phyloP scores from a whole-genome alignment of 2,888 invertebrate genomes.

The Rhyacophila evoluta region DNA sequence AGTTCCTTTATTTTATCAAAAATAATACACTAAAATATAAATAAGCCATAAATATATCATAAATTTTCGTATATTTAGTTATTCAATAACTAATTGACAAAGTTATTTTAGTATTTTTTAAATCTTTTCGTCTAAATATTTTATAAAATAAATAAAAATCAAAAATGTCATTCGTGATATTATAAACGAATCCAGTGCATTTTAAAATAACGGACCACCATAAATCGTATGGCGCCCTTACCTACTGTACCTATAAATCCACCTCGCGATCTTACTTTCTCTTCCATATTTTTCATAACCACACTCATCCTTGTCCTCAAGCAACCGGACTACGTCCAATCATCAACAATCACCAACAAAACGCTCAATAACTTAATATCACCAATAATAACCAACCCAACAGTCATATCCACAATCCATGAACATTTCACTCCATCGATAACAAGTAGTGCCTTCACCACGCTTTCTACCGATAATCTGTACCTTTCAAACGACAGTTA shows the following conservation, averaged over 20 bases:
- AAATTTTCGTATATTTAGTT: too few species aligned
- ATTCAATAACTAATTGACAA: too few species aligned
- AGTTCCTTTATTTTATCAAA: background rate
- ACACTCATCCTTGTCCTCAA: conserved; percentile 41
- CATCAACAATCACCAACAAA: conserved; percentile 31
- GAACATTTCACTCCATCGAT: conserved; percentile 8
- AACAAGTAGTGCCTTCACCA: conserved; percentile 59
- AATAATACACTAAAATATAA: background rate
- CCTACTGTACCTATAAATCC: conserved; percentile 43
- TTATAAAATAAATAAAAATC: too few species aligned
- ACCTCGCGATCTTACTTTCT: conserved; percentile 49
- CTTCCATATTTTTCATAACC: conserved; percentile 44
- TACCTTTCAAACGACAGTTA: conserved; percentile 61
- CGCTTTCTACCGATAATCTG: conserved; percentile 56
- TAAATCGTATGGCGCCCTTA: conserved; percentile 52
- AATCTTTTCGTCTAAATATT: too few species aligned
- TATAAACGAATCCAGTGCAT: background rate
- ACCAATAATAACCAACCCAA: conserved; percentile 5
- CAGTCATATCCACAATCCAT: conserved; percentile 25
- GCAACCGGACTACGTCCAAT: conserved; percentile 31
- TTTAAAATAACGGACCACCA: conserved; percentile 49
- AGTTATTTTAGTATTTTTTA: too few species aligned
- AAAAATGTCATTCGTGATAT: background rate
- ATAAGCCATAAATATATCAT: background rate
- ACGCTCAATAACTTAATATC: background rate